Conservation (phyloP, 2,888 invertebrate genomes). For the Amiota mariae region DNA sequence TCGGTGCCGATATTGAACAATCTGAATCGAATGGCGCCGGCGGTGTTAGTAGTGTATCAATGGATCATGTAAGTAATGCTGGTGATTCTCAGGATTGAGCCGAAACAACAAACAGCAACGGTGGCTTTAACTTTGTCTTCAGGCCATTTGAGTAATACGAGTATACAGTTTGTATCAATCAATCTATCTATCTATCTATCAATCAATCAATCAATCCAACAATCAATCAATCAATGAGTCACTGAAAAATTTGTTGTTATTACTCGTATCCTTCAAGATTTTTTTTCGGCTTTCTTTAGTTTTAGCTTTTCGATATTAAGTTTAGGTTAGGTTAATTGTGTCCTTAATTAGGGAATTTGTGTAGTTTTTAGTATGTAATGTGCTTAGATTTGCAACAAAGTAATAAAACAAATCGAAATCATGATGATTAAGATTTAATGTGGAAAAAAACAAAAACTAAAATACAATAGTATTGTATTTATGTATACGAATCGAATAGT, state of each 20-base stretch:
- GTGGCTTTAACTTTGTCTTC: slow-evolving; percentile 51
- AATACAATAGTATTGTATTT: too few species aligned
- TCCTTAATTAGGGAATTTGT: slow-evolving; percentile 24
- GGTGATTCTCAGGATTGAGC: slow-evolving; percentile 73
- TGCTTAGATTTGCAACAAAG: neutral
- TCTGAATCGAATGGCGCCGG: slow-evolving; percentile 71
- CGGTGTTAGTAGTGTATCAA: slow-evolving; percentile 69
- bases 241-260: neutral
- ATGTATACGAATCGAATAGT: slow-evolving; percentile 29
- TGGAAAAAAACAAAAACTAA: too few species aligned
- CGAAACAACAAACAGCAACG: slow-evolving; percentile 41
- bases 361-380: slow-evolving; percentile 7
- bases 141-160: slow-evolving; percentile 67
- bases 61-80: slow-evolving; percentile 71
- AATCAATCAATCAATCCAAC: slow-evolving; percentile 3
- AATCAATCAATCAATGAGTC: neutral
- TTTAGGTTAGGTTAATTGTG: slow-evolving; percentile 10
- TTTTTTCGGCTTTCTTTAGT: slow-evolving; percentile 8
- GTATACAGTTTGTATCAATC: neutral
- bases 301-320: slow-evolving; percentile 16
- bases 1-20: slow-evolving; percentile 74
- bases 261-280: neutral
- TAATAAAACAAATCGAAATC: neutral
- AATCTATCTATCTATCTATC: slow-evolving; percentile 1
- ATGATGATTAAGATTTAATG: too few species aligned